phyloP scores from a whole-genome alignment of 2,888 invertebrate genomes.

The Chrysolina oricalcia region DNA sequence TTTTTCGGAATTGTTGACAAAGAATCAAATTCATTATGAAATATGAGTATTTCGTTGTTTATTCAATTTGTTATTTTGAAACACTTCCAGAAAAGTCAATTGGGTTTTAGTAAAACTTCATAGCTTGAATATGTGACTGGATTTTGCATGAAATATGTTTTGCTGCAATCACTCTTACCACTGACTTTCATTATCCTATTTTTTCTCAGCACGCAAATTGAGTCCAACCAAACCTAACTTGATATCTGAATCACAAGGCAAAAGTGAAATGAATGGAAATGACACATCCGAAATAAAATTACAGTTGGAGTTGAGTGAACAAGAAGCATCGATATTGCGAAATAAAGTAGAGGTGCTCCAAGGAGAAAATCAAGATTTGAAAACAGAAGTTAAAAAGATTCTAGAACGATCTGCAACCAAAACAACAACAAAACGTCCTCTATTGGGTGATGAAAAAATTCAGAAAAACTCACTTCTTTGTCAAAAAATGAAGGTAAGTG shows the following conservation, averaged over 20 bases:
- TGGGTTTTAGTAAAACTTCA: no score
- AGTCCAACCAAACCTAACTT: slow-evolving; percentile 80
- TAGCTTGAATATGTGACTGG: neutral
- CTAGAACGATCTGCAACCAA: slow-evolving; percentile 80
- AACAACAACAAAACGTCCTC: slow-evolving; percentile 61
- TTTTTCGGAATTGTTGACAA: no score
- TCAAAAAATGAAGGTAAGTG: slow-evolving; percentile 78
- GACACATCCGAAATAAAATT: slow-evolving; percentile 89
- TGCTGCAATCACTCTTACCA: no score
- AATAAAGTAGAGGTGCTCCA: slow-evolving; percentile 90
- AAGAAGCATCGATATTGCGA: slow-evolving; percentile 88
- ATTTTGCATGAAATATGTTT: no score
- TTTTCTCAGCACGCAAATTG: slow-evolving; percentile 77
- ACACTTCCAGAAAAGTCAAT: no score
- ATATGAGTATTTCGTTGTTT: no score
- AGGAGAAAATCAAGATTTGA: slow-evolving; percentile 83
- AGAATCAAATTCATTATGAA: no score
- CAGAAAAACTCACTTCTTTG: slow-evolving; percentile 74
- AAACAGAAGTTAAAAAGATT: slow-evolving; percentile 84
- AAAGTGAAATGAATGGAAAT: slow-evolving; percentile 85
- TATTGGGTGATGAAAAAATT: slow-evolving; percentile 66
- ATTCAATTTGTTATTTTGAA: no score
- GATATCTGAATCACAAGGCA: slow-evolving; percentile 76
- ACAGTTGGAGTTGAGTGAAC: slow-evolving; percentile 90
- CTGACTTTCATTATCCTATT: neutral